Evolutionary conservation across 2,113 vertebrate genomes (phyloP).

Genomic region (Vimba vimba): DNA sequence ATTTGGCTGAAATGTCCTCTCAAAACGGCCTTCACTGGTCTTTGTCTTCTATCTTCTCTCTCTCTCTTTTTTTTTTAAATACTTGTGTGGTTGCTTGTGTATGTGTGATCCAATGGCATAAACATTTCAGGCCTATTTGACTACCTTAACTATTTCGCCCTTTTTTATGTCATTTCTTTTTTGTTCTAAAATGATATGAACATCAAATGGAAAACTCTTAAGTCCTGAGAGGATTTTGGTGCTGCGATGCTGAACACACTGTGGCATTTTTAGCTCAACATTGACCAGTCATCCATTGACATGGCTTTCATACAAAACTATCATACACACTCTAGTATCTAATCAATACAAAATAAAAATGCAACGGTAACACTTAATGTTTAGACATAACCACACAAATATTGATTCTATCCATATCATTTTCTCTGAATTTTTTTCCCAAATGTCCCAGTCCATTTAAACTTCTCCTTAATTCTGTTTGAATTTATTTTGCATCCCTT

Average conservation of each 20-base stretch:
- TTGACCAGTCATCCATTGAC: conserved; percentile 43
- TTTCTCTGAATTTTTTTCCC: background rate
- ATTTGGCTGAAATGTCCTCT: conserved; percentile 18
- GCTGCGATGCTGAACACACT: conserved; percentile 64
- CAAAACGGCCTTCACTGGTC: conserved; percentile 4
- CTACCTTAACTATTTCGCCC: conserved; percentile 15
- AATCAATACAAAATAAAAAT: conserved; percentile 50
- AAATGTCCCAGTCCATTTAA: conserved; percentile 1
- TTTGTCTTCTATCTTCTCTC: background rate
- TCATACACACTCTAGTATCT: conserved; percentile 49
- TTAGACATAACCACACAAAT: conserved; percentile 44
- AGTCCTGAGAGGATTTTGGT: conserved; percentile 75
- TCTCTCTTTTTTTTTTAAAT: background rate
- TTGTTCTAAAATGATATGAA: conserved; percentile 55
- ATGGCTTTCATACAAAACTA: conserved; percentile 61
- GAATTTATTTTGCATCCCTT: conserved; percentile 35
- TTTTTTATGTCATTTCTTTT: background rate
- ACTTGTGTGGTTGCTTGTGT: conserved; percentile 1
- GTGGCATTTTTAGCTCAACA: conserved; percentile 57
- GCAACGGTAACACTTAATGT: conserved; percentile 42
- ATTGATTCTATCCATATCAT: conserved; percentile 14
- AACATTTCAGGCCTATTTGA: conserved; percentile 34
- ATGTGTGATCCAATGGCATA: conserved; percentile 14
- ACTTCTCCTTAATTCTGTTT: conserved; percentile 5
- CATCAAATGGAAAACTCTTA: conserved; percentile 63